Evolutionary conservation across 1,140 invertebrate genomes (phyloP), one percentile per base, ranked within the genome.

Genomic region (Stegodyphus dumicola): DNA sequence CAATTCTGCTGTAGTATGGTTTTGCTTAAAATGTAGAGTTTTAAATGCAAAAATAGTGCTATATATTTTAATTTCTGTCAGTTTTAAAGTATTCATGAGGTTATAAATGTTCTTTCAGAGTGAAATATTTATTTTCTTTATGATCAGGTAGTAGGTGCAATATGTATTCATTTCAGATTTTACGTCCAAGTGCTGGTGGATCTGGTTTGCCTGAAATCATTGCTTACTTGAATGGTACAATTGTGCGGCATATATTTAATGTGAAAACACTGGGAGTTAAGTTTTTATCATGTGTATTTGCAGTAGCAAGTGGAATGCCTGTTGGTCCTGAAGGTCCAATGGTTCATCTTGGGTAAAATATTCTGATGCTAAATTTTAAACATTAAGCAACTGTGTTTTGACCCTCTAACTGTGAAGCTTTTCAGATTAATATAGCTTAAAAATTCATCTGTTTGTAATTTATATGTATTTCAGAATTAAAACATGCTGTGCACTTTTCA

Each of bases 241-340:
- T 99, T 92, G 93, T 99, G 75, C 97, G 97, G 1, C 92, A 96
- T 87, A 94, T 98, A 78, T 96, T 98, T 7, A 92, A 97, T 70
- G 94, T 99, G 71, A 99, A 98, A 90, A 99, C 98, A 0, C 91
- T 99, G 18, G 87, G 96, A 15, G 94, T 96, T 5, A 99, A 99
- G 92, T 94, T 94, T 48, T 91, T 98, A 75, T 98, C 98, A n/a
- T 98, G 99, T 15, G 94, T 97, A 33, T 94, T 94, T 73, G 96
- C 97, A 18, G 97, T 99, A 77, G 97, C 97, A 2, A 95, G 97
- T n/a, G 98, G 98, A 2, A 92, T 99, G 5, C 98, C 95, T 89
- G 93, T 99, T n/a, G 98, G 99, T 75, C 99, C 99, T 91, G 98
- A 99, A 92, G 99, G 99, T 3, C 98, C 99, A 5, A 98, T 99